Evolutionary conservation across 1,140 invertebrate species (phyloP), one percentile per base, ranked within the genome.

Genomic region (Drosophila paulistorum): DNA sequence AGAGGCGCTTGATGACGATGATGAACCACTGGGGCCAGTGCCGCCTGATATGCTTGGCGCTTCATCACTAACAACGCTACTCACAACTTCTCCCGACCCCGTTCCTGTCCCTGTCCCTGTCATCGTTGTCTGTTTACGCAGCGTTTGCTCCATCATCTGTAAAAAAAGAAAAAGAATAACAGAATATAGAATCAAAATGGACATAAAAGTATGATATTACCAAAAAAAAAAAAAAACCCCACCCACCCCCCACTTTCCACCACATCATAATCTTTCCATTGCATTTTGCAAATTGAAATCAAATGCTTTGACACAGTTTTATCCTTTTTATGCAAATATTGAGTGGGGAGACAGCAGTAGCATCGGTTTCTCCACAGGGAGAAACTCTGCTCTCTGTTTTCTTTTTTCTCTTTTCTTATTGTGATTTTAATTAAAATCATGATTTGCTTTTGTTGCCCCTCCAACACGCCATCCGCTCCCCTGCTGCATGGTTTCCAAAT

Each of bases 131-230:
- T 87, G 76, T 65, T 89, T 86, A 39, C 72, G 72, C 67, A 83
- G 67, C 66, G 76, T 65, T 67, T 83, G 83, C 58, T 89, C 83
- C 83, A 86, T 86, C 80, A 86, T 86, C 83, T 86, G 69, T 7
- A 75, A 72, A 23, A 9, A 13, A 26, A 20, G 33, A 70, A 7
- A 37, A 42, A 1, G 6, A 17, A 45, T 45, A 14, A 17, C 0
- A 42, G 1, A 45, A 14, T 30, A 14, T 14, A 33, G 33, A n/a
- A 26, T 6, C 26, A 61, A 51, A 37, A 26, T 30, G 33, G 33
- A 30, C 33, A 20, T 23, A 48, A 20, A 17, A 48, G 10, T 23
- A 23, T 51, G 45, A 10, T 23, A 51, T 23, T 51, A 51, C 9
- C 23, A 51, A 23, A 23, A 30, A 30, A 30, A 0, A 0, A 0